These are phyloP conservation scores for Austrolebias charrua DNA, from an alignment of 2,797 vertebrate genomes.

Conservation along the genomic window DNA sequence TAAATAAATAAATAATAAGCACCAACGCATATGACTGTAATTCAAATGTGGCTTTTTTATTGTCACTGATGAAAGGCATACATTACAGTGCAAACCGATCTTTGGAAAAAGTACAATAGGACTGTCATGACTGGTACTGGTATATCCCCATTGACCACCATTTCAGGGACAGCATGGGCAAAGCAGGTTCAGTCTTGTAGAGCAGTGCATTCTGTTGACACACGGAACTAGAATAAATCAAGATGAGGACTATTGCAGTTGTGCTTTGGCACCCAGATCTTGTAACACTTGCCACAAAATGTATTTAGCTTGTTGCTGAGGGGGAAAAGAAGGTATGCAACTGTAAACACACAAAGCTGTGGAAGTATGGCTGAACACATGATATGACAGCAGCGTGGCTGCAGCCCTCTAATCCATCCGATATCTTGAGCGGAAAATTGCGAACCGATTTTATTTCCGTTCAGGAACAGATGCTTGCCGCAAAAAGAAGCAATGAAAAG, in stretches of 20 bases:
- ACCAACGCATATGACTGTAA: conserved; percentile 35
- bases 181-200: conserved; percentile 77
- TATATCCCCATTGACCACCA: conserved; percentile 71
- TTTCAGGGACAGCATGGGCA: conserved; percentile 77
- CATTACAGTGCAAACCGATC: conserved; percentile 95
- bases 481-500: conserved; percentile 47
- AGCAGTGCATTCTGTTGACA: conserved; percentile 75
- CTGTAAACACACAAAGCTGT: conserved; percentile 56
- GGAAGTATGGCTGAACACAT: conserved; percentile 27
- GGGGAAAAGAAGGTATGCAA: neutral
- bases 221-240: conserved; percentile 1
- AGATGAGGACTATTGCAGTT: conserved; percentile 34
- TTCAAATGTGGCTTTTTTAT: conserved; percentile 84
- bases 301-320: conserved; percentile 32
- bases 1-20: conserved; percentile 39
- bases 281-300: conserved; percentile 24
- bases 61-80: conserved; percentile 89
- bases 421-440: conserved; percentile 50
- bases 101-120: conserved; percentile 94
- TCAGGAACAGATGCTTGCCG: conserved; percentile 46
- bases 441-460: conserved; percentile 34
- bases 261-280: conserved; percentile 48
- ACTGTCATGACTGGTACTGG: conserved; percentile 73
- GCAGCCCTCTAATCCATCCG: conserved; percentile 28
- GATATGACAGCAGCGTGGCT: conserved; percentile 47